Conservation (phyloP, 35 echinoderm and acorn worm species). For the Eucidaris tribuloides region DNA sequence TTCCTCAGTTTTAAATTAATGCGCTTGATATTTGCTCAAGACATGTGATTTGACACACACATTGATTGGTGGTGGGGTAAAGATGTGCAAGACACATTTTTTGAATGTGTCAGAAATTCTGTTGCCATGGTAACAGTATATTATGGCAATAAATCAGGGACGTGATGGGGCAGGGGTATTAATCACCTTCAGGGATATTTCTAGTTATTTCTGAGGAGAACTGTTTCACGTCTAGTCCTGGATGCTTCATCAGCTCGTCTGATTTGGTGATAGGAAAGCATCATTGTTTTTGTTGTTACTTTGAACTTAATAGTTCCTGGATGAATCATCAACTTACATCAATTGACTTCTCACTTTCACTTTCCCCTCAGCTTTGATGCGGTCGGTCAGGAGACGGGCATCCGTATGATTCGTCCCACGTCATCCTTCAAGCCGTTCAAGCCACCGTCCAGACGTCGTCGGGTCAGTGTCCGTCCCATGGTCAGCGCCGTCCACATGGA, state of each 20-base stretch:
- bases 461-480: background rate
- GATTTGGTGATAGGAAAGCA: no score
- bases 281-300: background rate
- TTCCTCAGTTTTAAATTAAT: no score
- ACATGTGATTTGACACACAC: background rate
- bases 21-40: background rate
- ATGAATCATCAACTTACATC: no score
- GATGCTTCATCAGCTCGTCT: no score
- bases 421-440: slow-evolving; percentile 25
- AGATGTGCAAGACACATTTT: no score
- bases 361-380: slow-evolving; percentile 82
- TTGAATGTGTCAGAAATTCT: no score
- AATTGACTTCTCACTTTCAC: background rate
- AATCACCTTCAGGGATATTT: no score
- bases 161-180: no score
- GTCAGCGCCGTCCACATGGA: slow-evolving; percentile 62
- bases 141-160: no score
- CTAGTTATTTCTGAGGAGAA: background rate
- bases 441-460: slow-evolving; percentile 4
- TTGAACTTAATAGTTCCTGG: background rate
- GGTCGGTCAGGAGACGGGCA: slow-evolving; percentile 77
- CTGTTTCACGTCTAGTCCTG: background rate
- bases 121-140: no score
- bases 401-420: slow-evolving; percentile 59
- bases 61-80: no score